A percentile compares a stretch with the other conserved stretches of the same genome.
phyloP scores from a whole-genome alignment of 1,140 invertebrate genomes.

The Venustaconcha ellipsiformis region DNA sequence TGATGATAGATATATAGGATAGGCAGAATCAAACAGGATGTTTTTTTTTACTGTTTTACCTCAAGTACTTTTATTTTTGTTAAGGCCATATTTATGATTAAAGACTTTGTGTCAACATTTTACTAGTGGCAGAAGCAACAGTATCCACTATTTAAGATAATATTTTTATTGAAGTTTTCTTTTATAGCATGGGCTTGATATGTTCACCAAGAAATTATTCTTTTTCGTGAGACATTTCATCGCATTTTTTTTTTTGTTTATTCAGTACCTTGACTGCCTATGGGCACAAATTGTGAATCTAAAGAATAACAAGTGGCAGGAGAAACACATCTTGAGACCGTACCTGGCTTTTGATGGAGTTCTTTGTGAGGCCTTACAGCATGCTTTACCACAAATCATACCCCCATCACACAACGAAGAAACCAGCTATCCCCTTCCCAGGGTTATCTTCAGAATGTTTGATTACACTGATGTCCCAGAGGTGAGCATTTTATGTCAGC shows the following conservation, averaged over 20 bases:
- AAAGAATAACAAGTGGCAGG: slow-evolving; percentile 94
- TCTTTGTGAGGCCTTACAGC: slow-evolving; percentile 92
- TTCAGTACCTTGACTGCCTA: slow-evolving; percentile 91
- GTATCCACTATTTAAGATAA: too few relatives aligned
- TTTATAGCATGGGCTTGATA: too few relatives aligned
- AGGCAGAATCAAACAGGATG: too few relatives aligned
- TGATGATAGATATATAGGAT: too few relatives aligned
- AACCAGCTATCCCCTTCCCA: slow-evolving; percentile 87
- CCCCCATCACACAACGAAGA: slow-evolving; percentile 92
- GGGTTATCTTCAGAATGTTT: slow-evolving; percentile 80
- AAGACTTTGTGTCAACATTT: too few relatives aligned
- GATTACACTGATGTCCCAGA: slow-evolving; percentile 99
- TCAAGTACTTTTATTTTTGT: too few relatives aligned
- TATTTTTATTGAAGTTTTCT: too few relatives aligned
- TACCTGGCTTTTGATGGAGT: slow-evolving; percentile 97
- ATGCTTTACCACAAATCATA: slow-evolving; percentile 90
- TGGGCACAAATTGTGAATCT: slow-evolving; percentile 97
- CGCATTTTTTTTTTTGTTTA: slow-evolving; percentile 5
- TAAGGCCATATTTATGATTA: too few relatives aligned
- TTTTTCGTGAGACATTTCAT: background rate
- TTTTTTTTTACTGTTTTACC: too few relatives aligned
- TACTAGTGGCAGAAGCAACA: too few relatives aligned
- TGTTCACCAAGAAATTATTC: too few relatives aligned
- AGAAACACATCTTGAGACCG: slow-evolving; percentile 95
- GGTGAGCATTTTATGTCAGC: slow-evolving; percentile 64